Evolutionary conservation across 2,113 vertebrate species (phyloP).

Genomic region (Brachyhypopomus occidentalis): DNA sequence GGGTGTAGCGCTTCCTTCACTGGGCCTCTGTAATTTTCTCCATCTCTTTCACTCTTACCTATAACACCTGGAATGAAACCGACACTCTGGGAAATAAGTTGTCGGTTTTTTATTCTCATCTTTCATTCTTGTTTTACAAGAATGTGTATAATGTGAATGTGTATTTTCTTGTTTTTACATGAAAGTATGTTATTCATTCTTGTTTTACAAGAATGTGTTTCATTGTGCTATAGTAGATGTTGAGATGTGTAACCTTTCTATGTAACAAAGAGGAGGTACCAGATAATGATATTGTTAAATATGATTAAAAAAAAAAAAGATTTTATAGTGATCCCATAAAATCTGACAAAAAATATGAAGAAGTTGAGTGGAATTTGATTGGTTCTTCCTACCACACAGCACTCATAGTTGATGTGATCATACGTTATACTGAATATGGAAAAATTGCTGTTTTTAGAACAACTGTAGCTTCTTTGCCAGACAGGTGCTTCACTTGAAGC

Average conservation of each 20-base stretch:
- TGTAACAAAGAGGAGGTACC: too few relatives aligned
- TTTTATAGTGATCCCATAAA: too few relatives aligned
- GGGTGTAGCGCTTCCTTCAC: slow-evolving; percentile 30
- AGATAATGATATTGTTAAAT: too few relatives aligned
- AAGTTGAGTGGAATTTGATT: too few relatives aligned
- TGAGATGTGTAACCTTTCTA: too few relatives aligned
- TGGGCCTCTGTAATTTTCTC: slow-evolving; percentile 46
- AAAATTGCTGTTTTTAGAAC: slow-evolving; percentile 28
- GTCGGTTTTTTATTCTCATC: neutral
- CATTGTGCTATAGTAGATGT: neutral
- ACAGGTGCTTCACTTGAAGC: slow-evolving; percentile 20
- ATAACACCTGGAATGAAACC: slow-evolving; percentile 39
- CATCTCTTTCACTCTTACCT: slow-evolving; percentile 7
- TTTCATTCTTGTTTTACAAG: neutral
- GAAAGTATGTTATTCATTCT: too few relatives aligned
- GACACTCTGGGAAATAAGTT: neutral
- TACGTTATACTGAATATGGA: neutral
- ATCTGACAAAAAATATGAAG: too few relatives aligned
- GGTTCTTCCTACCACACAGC: neutral
- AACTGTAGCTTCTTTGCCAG: slow-evolving; percentile 18
- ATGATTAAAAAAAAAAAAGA: too few relatives aligned
- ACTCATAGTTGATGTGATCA: neutral
- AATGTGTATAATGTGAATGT: too few relatives aligned
- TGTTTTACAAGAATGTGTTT: neutral
- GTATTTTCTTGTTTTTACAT: too few relatives aligned